Percentiles rank a stretch among this genome's conserved stretches.
Evolutionary conservation across 2,113 vertebrate genomes (phyloP).

Genomic region (Tragelaphus strepsiceros): DNA sequence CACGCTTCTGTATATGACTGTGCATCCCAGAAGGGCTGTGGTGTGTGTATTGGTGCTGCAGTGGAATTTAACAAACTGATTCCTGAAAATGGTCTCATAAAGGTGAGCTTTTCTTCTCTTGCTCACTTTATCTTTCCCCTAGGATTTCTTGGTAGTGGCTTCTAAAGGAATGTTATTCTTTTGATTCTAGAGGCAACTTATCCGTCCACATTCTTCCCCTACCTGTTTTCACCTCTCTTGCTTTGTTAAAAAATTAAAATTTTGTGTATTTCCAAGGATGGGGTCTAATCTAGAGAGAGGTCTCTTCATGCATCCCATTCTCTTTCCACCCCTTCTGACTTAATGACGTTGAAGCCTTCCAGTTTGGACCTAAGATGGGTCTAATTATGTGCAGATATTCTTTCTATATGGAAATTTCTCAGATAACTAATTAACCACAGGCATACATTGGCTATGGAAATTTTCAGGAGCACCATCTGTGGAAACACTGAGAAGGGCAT

Average conservation of each 20-base stretch:
- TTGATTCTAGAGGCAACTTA: not conserved
- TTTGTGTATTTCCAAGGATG: not conserved
- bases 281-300: not conserved
- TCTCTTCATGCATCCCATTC: conserved; percentile 8
- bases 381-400: conserved; percentile 64
- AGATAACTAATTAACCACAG: conserved; percentile 67
- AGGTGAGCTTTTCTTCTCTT: conserved; percentile 67
- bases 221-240: not conserved
- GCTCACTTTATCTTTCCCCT: conserved; percentile 59
- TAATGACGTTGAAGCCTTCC: conserved; percentile 22
- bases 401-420: conserved; percentile 61
- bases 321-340: not conserved
- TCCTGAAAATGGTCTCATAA: conserved; percentile 75
- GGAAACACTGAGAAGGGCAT: conserved; percentile 49
- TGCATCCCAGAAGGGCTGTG: conserved; percentile 53
- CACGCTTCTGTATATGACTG: conserved; percentile 64
- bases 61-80: conserved; percentile 69
- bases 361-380: not conserved
- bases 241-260: conserved; percentile 28
- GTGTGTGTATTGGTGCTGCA: conserved; percentile 56
- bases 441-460: conserved; percentile 64
- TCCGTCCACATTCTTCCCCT: not conserved
- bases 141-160: conserved; percentile 6
- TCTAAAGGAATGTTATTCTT: conserved; percentile 42
- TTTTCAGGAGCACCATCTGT: conserved; percentile 43